These are phyloP conservation scores for Diabrotica undecimpunctata DNA, from an alignment of 1,140 invertebrate genomes.

Conservation along the genomic window DNA sequence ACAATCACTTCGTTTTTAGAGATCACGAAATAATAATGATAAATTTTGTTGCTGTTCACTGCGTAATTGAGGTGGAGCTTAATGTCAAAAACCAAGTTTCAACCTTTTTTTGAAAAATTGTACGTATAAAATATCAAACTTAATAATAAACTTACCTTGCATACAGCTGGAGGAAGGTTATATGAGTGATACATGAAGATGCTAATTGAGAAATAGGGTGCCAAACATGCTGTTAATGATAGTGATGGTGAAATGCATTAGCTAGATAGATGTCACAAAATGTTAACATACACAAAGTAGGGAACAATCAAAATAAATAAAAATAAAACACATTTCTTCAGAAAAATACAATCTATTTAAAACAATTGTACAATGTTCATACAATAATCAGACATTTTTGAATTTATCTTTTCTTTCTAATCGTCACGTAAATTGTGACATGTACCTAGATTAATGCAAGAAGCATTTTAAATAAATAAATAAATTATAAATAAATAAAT, in stretches of 20 bases:
- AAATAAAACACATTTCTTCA: conserved; percentile 28
- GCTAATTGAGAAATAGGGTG: no score
- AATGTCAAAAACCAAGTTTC: no score
- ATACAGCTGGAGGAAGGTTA: no score
- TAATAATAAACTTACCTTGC: no score
- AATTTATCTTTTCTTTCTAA: conserved; percentile 7
- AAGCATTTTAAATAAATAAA: conserved; percentile 30
- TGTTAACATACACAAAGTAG: conserved; percentile 12
- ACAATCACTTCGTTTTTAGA: no score
- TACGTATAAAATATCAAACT: no score
- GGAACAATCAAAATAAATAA: not conserved
- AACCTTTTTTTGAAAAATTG: no score
- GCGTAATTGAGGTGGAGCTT: no score
- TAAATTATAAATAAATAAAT: conserved; percentile 38
- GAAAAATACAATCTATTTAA: conserved; percentile 31
- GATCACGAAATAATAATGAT: no score
- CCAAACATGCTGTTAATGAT: conserved; percentile 24
- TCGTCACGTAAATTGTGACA: conserved; percentile 43
- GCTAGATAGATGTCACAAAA: conserved; percentile 47
- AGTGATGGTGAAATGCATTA: conserved; percentile 40
- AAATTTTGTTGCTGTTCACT: no score
- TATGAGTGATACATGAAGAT: no score
- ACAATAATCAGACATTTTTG: conserved; percentile 16
- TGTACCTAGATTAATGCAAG: conserved; percentile 46
- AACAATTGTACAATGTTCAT: conserved; percentile 25